Conservation (phyloP, 2,797 vertebrate genomes). For the Brachyrhaphis roseni region DNA sequence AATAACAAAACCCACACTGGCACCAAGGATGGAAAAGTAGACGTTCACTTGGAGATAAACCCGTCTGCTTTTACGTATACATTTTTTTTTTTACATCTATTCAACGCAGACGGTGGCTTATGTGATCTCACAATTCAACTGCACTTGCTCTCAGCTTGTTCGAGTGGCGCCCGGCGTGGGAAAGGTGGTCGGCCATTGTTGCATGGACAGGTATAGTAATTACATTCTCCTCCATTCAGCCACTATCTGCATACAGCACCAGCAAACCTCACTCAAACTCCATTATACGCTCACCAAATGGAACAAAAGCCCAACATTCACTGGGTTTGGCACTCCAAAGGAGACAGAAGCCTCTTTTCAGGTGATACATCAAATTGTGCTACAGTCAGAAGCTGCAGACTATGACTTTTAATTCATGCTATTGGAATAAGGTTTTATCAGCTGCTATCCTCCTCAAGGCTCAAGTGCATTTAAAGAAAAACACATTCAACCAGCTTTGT, state of each 20-base stretch:
- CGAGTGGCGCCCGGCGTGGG: constrained; percentile 55
- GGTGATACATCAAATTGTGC: constrained; percentile 63
- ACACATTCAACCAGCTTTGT: constrained; percentile 41
- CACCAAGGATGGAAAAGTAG: constrained; percentile 2
- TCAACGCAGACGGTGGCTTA: constrained; percentile 49
- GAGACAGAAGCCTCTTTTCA: constrained; percentile 61
- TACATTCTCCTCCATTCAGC: constrained; percentile 70
- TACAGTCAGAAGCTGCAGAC: constrained; percentile 38
- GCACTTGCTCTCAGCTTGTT: constrained; percentile 63
- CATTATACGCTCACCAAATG: constrained; percentile 68
- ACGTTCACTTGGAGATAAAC: constrained; percentile 20
- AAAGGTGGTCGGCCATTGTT: constrained; percentile 75
- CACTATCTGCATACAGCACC: constrained; percentile 65
- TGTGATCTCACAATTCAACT: constrained; percentile 66
- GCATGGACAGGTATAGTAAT: constrained; percentile 75
- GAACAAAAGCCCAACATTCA: constrained; percentile 70
- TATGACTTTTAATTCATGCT: constrained; percentile 60
- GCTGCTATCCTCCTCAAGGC: constrained; percentile 50
- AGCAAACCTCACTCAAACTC: constrained; percentile 62
- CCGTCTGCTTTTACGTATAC: constrained; percentile 29
- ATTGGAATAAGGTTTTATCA: constrained; percentile 31
- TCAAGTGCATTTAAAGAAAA: constrained; percentile 28
- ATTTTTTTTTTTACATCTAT: constrained; percentile 12
- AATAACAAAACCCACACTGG: constrained; percentile 8
- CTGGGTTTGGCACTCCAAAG: constrained; percentile 54